Conservation (phyloP, 1,140 invertebrate genomes). For the Muscidifurax raptorellus region DNA sequence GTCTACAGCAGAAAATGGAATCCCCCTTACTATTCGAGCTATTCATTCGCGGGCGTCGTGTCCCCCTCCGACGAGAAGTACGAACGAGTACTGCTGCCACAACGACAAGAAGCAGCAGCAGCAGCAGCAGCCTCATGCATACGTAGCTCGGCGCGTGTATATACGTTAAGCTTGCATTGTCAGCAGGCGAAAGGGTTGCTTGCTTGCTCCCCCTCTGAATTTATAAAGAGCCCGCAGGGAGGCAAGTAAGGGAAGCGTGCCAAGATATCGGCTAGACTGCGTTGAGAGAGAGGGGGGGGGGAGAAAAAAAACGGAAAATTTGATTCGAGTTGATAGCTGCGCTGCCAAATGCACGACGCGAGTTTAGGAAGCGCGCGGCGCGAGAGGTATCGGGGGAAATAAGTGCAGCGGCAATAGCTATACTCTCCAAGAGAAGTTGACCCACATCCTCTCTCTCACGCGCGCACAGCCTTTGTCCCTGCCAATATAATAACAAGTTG, state of each 20-base stretch:
- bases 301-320: constrained; percentile 40
- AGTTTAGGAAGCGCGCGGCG: constrained; percentile 51
- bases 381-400: constrained; percentile 14
- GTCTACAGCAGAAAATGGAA: not conserved
- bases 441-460: constrained; percentile 21
- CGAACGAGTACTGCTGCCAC: not conserved
- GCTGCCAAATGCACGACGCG: constrained; percentile 46
- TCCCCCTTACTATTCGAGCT: not conserved
- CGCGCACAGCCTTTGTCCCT: not conserved
- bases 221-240: constrained; percentile 18
- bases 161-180: constrained; percentile 27
- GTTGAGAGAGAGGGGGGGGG: not conserved
- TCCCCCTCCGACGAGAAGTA: not conserved
- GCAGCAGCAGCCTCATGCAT: not conserved
- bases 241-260: constrained; percentile 7
- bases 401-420: constrained; percentile 3
- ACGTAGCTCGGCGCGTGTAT: not conserved
- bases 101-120: not conserved
- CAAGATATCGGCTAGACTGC: constrained; percentile 35
- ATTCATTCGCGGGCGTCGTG: constrained; percentile 25
- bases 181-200: not conserved
- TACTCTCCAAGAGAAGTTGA: not conserved
- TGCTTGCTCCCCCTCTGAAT: constrained; percentile 2
- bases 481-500: constrained; percentile 37
- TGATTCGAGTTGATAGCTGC: constrained; percentile 41